phyloP scores from a whole-genome alignment of 2,797 vertebrate genomes.

The Labroides dimidiatus region DNA sequence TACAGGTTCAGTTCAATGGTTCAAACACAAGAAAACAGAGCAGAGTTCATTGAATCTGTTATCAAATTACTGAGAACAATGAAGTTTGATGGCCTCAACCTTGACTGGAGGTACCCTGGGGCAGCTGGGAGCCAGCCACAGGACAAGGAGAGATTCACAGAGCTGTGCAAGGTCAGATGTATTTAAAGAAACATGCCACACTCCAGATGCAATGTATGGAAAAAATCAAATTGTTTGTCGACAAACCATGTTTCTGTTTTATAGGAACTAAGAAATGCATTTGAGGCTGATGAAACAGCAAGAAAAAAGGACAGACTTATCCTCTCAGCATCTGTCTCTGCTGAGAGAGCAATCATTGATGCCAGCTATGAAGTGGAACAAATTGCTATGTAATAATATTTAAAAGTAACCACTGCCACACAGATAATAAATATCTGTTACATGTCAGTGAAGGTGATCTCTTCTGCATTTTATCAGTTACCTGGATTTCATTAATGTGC shows the following conservation, averaged over 20 bases:
- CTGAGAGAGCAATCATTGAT: slow-evolving; percentile 59
- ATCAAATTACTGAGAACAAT: slow-evolving; percentile 71
- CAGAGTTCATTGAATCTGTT: slow-evolving; percentile 77
- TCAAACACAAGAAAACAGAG: slow-evolving; percentile 55
- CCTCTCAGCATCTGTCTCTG: slow-evolving; percentile 76
- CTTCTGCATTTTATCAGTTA: slow-evolving; percentile 57
- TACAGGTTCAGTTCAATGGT: slow-evolving; percentile 81
- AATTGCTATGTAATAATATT: slow-evolving; percentile 65
- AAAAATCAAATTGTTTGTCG: not conserved
- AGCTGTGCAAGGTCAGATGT: slow-evolving; percentile 76
- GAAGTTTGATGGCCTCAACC: slow-evolving; percentile 84
- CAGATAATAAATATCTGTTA: not conserved
- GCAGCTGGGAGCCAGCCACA: slow-evolving; percentile 31
- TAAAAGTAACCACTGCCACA: not conserved
- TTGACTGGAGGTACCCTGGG: slow-evolving; percentile 84
- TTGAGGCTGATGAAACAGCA: slow-evolving; percentile 46
- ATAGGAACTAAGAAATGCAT: slow-evolving; percentile 76
- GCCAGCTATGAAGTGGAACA: slow-evolving; percentile 77
- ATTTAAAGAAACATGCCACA: not conserved
- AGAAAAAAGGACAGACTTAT: slow-evolving; percentile 49
- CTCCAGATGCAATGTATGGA: not conserved
- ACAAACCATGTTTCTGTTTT: slow-evolving; percentile 2
- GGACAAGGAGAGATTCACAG: slow-evolving; percentile 80
- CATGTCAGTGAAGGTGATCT: not conserved
- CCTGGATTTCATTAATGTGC: slow-evolving; percentile 82